Evolutionary conservation across 2,888 invertebrate genomes (phyloP).

Genomic region (Sphaeridia pumilis): DNA sequence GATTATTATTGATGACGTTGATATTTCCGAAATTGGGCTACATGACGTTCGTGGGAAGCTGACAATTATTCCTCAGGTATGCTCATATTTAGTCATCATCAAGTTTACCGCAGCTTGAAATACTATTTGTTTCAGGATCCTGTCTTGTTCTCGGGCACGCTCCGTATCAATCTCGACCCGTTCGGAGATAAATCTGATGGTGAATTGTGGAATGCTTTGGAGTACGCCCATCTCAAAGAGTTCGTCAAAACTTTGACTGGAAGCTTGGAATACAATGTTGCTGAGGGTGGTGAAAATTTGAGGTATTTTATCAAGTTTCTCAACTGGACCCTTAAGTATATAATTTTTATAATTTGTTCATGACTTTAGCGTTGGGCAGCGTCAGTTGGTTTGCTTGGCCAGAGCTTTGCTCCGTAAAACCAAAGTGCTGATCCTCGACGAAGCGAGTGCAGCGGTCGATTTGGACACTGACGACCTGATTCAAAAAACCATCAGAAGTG

Average conservation of each 20-base stretch:
- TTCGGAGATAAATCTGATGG: constrained; percentile 43
- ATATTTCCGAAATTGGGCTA: constrained; percentile 68
- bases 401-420: not conserved
- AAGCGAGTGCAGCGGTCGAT: constrained; percentile 47
- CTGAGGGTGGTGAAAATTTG: constrained; percentile 39
- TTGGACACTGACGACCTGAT: constrained; percentile 44
- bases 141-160: constrained; percentile 48
- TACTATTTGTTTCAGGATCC: constrained; percentile 45
- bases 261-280: constrained; percentile 38
- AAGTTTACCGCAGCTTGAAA: no score
- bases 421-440: constrained; percentile 42
- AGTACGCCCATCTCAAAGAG: constrained; percentile 44
- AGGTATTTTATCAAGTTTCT: no score
- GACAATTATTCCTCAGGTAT: constrained; percentile 55
- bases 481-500: constrained; percentile 67
- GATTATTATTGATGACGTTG: constrained; percentile 71
- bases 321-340: no score
- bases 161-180: constrained; percentile 49
- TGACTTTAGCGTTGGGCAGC: constrained; percentile 2
- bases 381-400: constrained; percentile 3
- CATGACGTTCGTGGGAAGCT: constrained; percentile 71
- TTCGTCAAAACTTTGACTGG: constrained; percentile 37
- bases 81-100: not conserved
- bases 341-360: not conserved
- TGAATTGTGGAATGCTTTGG: constrained; percentile 46